Conservation (phyloP, 2,113 vertebrate species). For the Peromyscus maniculatus region DNA sequence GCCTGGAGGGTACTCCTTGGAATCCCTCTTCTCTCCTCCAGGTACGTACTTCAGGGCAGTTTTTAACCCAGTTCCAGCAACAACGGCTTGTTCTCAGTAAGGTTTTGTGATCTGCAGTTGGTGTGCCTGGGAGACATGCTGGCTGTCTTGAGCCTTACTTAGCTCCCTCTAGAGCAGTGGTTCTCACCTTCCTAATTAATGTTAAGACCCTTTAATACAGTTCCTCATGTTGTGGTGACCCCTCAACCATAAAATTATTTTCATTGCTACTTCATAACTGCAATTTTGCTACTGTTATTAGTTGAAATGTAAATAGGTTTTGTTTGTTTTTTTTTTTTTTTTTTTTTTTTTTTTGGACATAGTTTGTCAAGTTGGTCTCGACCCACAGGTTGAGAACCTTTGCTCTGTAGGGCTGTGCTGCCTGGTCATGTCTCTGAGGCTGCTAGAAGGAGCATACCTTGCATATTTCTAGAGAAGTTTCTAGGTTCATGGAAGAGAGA, state of each 20-base stretch:
- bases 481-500: background rate
- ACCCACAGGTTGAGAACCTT: background rate
- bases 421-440: background rate
- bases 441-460: background rate
- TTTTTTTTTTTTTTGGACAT: background rate
- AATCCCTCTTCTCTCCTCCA: too few species aligned
- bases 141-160: background rate
- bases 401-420: background rate
- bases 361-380: background rate
- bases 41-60: background rate
- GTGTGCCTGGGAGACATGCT: background rate
- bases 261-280: background rate
- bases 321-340: background rate
- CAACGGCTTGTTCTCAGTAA: background rate
- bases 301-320: background rate
- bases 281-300: background rate
- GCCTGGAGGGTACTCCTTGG: background rate
- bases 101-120: background rate
- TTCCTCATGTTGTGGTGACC: background rate
- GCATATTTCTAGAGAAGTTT: background rate
- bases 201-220: background rate
- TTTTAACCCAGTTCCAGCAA: background rate
- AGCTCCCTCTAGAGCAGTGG: background rate
- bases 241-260: background rate
- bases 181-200: background rate